Percentiles rank a stretch among this genome's conserved stretches.
Conservation (phyloP, 2,888 invertebrate genomes). For the Callimorpha dominula region DNA sequence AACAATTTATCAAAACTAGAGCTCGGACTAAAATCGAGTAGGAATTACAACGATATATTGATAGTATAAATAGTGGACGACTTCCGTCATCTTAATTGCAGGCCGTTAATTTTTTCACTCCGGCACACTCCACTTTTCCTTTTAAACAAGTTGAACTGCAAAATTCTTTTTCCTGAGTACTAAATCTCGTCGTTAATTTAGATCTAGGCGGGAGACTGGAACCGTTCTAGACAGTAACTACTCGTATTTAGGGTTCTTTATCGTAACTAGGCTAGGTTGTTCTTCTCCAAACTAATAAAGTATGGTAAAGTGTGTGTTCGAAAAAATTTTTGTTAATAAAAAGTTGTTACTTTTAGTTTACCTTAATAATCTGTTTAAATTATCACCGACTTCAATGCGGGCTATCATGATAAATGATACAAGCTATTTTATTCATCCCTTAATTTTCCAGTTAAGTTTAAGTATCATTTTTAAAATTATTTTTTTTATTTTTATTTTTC, state of each 20-base stretch:
- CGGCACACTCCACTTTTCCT: slow-evolving; percentile 32
- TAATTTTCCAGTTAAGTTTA: too few species aligned
- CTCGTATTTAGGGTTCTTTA: slow-evolving; percentile 37
- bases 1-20: background rate
- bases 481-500: too few species aligned
- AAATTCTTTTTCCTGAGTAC: slow-evolving; percentile 47
- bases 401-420: too few species aligned
- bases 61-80: too few species aligned
- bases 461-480: too few species aligned
- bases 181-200: slow-evolving; percentile 60
- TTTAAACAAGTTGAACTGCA: slow-evolving; percentile 42
- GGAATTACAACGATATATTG: background rate
- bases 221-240: slow-evolving; percentile 46
- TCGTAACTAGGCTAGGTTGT: background rate
- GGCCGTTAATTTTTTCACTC: slow-evolving; percentile 38
- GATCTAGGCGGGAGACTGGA: slow-evolving; percentile 42
- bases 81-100: slow-evolving; percentile 48
- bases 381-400: too few species aligned
- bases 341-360: too few species aligned
- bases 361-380: too few species aligned
- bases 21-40: background rate
- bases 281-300: too few species aligned
- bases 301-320: too few species aligned
- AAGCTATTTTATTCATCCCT: too few species aligned
- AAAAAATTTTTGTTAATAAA: too few species aligned